Evolutionary conservation across 2,113 vertebrate species (phyloP), one percentile per base, ranked within the genome.

Genomic region (Loxodonta africana): DNA sequence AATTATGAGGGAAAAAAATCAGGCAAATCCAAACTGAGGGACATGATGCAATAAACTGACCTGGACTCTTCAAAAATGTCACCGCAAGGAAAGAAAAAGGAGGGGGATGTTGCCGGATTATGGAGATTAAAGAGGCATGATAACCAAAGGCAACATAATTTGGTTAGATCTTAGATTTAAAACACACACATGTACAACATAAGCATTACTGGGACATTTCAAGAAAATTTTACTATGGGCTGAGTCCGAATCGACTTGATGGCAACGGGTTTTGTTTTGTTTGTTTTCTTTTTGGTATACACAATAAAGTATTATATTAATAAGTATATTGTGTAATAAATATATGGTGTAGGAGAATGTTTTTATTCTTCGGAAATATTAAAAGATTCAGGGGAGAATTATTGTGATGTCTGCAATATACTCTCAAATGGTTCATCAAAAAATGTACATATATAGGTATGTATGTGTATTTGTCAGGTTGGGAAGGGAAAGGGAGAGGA

Each of bases 401-500:
- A 20, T 30, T 15, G 9, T 5, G 37, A 33, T 28, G 3, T 18
- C 15, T 71, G 18, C 81, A 12, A 41, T 4, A 0, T 8, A 4
- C 46, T 46, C 20, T 11, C 25, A 57, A 73, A 60, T 0, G 6
- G 44, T 18, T 83, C 92, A 46, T 11, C 11, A 14, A 37, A 69
- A 85, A 33, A 60, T 0, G 30, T 0, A 6, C 30, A 30, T 0
- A 33, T 6, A 33, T 0, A 1, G 53, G 15, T 17, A 14, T 0
- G 20, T n/a, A 18, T 1, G 4, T 57, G 3, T 33, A 4, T 20
- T 0, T n/a, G 6, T 10, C 5, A 20, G 28, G 41, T 1, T n/a
- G 33, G 3, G 15, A 51, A 65, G 44, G 53, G 26, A 62, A 53
- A 8, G 48, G 15, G 28, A 28, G 8, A 2, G 20, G n/a, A 62